Evolutionary conservation across 2,888 invertebrate species (phyloP), one percentile per base, ranked within the genome.

Genomic region (Epinotia brunnichana): DNA sequence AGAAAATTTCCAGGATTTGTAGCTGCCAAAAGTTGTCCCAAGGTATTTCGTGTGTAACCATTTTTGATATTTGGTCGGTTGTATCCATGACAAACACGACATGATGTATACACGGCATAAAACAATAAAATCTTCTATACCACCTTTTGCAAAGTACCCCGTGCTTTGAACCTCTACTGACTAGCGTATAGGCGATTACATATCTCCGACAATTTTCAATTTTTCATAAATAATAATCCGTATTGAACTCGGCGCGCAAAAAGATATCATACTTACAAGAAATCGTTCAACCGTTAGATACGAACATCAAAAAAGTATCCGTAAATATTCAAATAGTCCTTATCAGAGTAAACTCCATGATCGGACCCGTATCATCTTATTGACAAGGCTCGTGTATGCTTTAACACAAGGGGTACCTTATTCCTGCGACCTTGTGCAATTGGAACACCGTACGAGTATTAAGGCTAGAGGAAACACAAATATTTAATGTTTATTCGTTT

Each of bases 341-440:
- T 72, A 72, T 72, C 72, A 21, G n/a, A 29, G 35, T 56, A 72
- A 72, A 72, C 24, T 67, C 21, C 44, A 54, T 61, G 71, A 53
- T 56, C 60, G 54, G 39, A 60, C 17, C 53, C 59, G 54, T 56
- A 66, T 64, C 64, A 24, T 66, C 64, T 35, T 68, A 35, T 35
- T 61, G 54, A 68, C 71, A 66, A n/a, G 41, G 41, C 57, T 48
- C 24, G 5, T 24, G 59, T 59, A n/a, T 39, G 44, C 35, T 35
- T 59, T 19, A 10, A 51, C 48, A 72, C 51, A 72, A 66, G 53
- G 72, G 35, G 60, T 29, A 35, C 67, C 48, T 66, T 71, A 41
- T 62, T 48, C 19, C 19, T 13, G 54, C 21, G 72, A 62, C 72
- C 72, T 72, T 72, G 56, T 48, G 21, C 7, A 62, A 66, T 17